These are phyloP conservation scores for Eurosta solidaginis DNA, from an alignment of 1,140 invertebrate genomes.

Conservation along the genomic window DNA sequence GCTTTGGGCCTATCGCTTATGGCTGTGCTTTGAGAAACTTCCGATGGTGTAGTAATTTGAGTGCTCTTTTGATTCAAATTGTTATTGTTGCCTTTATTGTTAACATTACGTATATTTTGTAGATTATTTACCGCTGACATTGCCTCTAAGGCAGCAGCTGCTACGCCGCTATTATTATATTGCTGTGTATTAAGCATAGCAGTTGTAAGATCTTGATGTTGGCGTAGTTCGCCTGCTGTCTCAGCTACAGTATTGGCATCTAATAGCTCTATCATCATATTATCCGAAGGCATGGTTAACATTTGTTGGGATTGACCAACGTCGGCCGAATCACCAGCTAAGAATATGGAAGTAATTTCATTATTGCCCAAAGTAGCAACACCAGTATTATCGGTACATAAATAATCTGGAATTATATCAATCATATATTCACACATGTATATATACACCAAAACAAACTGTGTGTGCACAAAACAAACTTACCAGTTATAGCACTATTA, in stretches of 20 bases:
- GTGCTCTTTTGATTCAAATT: slow-evolving; percentile 36
- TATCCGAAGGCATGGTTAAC: slow-evolving; percentile 2
- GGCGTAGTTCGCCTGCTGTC: background rate
- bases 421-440: background rate
- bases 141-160: slow-evolving; percentile 33
- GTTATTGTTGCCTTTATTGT: slow-evolving; percentile 37
- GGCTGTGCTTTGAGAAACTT: slow-evolving; percentile 69
- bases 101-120: slow-evolving; percentile 37
- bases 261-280: slow-evolving; percentile 8
- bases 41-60: slow-evolving; percentile 59
- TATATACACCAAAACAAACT: no score
- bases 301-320: slow-evolving; percentile 1
- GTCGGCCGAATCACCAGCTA: background rate
- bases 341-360: slow-evolving; percentile 14
- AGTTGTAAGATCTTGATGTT: background rate
- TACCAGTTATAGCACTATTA: slow-evolving; percentile 24
- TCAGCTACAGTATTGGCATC: background rate
- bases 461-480: no score
- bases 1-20: slow-evolving; percentile 81
- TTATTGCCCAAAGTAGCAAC: background rate
- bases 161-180: slow-evolving; percentile 2
- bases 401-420: background rate
- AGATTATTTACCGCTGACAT: slow-evolving; percentile 36
- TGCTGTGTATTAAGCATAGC: background rate
- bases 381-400: background rate